Percentiles rank a stretch among this genome's conserved stretches.
Evolutionary conservation across 2,113 vertebrate genomes (phyloP).

Genomic region (Plectropomus leopardus): DNA sequence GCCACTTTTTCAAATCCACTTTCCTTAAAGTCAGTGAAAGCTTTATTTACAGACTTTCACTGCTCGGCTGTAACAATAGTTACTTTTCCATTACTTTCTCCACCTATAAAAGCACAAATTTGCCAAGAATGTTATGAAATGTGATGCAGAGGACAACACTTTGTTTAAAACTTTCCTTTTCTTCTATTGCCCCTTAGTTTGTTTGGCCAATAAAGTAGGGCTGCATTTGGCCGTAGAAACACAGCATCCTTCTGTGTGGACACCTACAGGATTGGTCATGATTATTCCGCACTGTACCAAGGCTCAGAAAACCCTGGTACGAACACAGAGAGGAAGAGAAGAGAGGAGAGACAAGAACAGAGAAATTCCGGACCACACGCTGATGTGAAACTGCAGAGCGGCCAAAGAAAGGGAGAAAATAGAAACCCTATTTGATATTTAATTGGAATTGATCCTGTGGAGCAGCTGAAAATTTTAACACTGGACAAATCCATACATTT

Average conservation of each 20-base stretch:
- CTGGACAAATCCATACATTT: slow-evolving; percentile 68
- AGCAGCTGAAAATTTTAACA: slow-evolving; percentile 62
- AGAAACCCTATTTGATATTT: slow-evolving; percentile 73
- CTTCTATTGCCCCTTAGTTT: background rate
- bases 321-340: background rate
- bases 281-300: slow-evolving; percentile 21
- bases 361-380: slow-evolving; percentile 45
- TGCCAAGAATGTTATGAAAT: background rate
- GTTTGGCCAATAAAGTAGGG: background rate
- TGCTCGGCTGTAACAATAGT: background rate
- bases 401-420: slow-evolving; percentile 44
- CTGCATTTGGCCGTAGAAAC: background rate
- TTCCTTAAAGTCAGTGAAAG: slow-evolving; percentile 28
- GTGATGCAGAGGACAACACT: background rate
- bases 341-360: background rate
- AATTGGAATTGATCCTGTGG: slow-evolving; percentile 79
- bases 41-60: slow-evolving; percentile 23
- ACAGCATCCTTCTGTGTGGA: background rate
- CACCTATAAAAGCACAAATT: background rate
- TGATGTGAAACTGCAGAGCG: slow-evolving; percentile 42
- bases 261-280: slow-evolving; percentile 7
- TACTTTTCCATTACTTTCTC: background rate
- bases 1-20: slow-evolving; percentile 31
- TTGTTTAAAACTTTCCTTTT: background rate
- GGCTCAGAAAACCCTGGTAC: slow-evolving; percentile 3